Evolutionary conservation across 2,888 invertebrate species (phyloP), one percentile per base, ranked within the genome.

Genomic region (Luperina testacea): DNA sequence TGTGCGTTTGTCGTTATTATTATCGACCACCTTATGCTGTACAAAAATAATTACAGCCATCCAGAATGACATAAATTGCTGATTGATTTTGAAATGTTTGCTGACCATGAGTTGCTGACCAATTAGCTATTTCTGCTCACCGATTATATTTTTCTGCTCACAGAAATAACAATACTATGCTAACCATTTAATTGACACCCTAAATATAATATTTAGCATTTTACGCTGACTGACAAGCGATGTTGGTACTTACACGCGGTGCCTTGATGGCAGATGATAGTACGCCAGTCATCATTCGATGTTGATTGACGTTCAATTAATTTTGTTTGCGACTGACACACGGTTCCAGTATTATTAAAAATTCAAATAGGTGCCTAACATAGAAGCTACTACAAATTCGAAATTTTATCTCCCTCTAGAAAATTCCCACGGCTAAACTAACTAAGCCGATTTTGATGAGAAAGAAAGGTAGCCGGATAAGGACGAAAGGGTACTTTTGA

Each of bases 371-470:
- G 2, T 2, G 9, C 2, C 24, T 45, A 8, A 15, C 15, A 64
- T 57, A 27, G n/a, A 63, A 51, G 17, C 32, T 9, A 0, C 45
- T 32, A 51, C 61, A 27, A 42, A 84, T 45, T 65, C 15, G 17
- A 80, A 84, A 80, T 27, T 38, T 13, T 32, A 64, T 84, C 57
- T 24, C 85, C 42, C 13, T 61, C 57, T 8, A 11, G 27, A 48
- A 81, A 32, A 42, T 85, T 53, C 17, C 24, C 17, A 17, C 42
- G 63, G 48, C 59, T 81, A 59, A 85, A 85, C 74, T 48, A 85
- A 57, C 85, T 82, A 82, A 82, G 86, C 75, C 82, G 75, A 82
- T 75, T 85, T 82, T 82, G 75, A 82, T 85, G 82, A 82, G 82
- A 32, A 53, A 81, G 32, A 57, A 67, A 72, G 48, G 57, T 68